Evolutionary conservation across 2,797 vertebrate genomes (phyloP).

Genomic region (Xenops minutus): DNA sequence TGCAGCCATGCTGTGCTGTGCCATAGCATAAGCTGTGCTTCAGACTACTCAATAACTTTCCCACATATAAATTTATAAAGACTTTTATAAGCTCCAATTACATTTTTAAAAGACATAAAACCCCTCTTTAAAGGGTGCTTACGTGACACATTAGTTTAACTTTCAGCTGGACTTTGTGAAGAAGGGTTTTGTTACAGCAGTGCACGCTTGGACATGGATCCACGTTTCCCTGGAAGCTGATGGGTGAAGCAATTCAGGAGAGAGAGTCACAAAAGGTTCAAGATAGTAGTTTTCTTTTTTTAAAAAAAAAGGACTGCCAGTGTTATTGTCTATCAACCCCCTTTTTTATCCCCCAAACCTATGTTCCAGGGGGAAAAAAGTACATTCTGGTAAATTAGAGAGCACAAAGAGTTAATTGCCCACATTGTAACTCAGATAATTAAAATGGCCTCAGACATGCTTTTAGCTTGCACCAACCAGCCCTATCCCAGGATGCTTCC

Average conservation of each 20-base stretch:
- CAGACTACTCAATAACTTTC: constrained; percentile 67
- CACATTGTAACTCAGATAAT: not conserved
- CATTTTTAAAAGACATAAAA: constrained; percentile 64
- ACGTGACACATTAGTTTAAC: constrained; percentile 52
- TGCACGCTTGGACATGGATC: not conserved
- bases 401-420: not conserved
- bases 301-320: not conserved
- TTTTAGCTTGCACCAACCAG: not conserved
- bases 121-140: constrained; percentile 40
- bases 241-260: not conserved
- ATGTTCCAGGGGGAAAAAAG: rapidly evolving
- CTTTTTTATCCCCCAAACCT: rapidly evolving
- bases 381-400: not conserved
- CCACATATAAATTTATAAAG: constrained; percentile 69
- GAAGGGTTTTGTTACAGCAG: not conserved
- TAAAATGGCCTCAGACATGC: not conserved
- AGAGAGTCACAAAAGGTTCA: not conserved
- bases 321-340: not conserved
- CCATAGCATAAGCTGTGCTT: constrained; percentile 52
- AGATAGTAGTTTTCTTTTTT: not conserved
- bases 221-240: not conserved
- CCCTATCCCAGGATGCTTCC: not conserved
- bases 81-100: constrained; percentile 71
- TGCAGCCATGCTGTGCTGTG: constrained; percentile 52
- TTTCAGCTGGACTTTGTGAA: constrained; percentile 32